phyloP scores from a whole-genome alignment of 2,113 vertebrate species.

The Menidia beryllina region DNA sequence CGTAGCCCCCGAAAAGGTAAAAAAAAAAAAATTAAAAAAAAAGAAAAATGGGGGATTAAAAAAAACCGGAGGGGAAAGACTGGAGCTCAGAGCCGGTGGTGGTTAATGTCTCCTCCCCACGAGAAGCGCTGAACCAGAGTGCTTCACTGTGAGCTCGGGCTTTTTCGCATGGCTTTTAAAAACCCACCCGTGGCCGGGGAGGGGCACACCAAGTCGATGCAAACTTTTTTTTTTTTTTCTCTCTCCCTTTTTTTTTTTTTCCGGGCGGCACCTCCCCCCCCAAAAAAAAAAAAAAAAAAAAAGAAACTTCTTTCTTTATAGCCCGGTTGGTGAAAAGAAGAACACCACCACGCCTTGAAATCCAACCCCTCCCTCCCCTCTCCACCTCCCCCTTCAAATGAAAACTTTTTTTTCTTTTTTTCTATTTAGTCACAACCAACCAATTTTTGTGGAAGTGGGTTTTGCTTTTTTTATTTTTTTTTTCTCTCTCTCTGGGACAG shows the following conservation, averaged over 20 bases:
- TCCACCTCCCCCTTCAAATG: constrained; percentile 5
- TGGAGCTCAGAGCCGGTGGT: constrained; percentile 59
- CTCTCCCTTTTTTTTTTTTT: too few relatives aligned
- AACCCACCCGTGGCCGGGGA: constrained; percentile 41
- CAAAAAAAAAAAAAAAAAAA: constrained; percentile 36
- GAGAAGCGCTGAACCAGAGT: constrained; percentile 75
- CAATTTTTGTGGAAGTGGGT: constrained; percentile 64
- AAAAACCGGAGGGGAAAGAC: constrained; percentile 27
- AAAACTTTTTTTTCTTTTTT: not conserved
- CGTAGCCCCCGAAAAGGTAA: too few relatives aligned
- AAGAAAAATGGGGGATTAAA: not conserved
- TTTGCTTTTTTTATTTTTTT: constrained; percentile 57
- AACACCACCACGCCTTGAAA: constrained; percentile 72
- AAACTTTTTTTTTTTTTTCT: too few relatives aligned
- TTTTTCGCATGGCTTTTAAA: constrained; percentile 68
- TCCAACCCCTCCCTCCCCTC: constrained; percentile 32
- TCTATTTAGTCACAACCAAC: constrained; percentile 53
- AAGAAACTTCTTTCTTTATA: constrained; percentile 62
- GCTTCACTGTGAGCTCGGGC: constrained; percentile 64
- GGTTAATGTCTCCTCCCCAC: constrained; percentile 65
- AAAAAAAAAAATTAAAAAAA: constrained; percentile 34
- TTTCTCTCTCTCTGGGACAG: constrained; percentile 27
- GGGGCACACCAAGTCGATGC: constrained; percentile 52
- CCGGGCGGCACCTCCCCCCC: constrained; percentile 62
- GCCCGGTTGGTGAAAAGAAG: constrained; percentile 65